phyloP scores from a whole-genome alignment of 2,113 vertebrate genomes.

The Platichthys flesus region DNA sequence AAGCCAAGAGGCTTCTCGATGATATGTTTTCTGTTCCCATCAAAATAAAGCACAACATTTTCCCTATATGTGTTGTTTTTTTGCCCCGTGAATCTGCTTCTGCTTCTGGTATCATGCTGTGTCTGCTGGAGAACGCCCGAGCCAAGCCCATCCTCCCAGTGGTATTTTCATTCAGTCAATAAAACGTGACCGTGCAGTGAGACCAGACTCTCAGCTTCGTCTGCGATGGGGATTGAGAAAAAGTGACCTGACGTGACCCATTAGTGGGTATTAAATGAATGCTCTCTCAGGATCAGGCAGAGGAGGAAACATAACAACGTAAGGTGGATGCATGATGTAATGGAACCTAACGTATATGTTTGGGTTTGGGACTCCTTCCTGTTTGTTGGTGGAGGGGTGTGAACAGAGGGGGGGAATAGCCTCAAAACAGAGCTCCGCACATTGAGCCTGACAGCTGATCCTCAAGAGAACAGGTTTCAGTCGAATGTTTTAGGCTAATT shows the following conservation, averaged over 20 bases:
- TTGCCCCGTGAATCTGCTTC: conserved; percentile 33
- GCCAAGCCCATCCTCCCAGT: conserved; percentile 49
- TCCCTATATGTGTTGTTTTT: conserved; percentile 1
- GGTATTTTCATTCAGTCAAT: conserved; percentile 65
- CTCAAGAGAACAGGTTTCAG: conserved; percentile 25
- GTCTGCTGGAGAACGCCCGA: conserved; percentile 2
- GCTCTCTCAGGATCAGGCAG: neutral
- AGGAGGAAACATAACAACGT: conserved; percentile 24
- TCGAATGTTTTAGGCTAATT: conserved; percentile 63
- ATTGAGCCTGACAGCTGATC: conserved; percentile 50
- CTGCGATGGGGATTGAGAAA: neutral
- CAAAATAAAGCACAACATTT: conserved; percentile 21
- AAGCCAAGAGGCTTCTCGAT: conserved; percentile 14
- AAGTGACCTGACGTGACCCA: neutral
- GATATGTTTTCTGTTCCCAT: conserved; percentile 43
- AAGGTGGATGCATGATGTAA: conserved; percentile 18
- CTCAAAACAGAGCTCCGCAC: conserved; percentile 28
- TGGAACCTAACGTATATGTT: conserved; percentile 19
- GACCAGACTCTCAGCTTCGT: conserved; percentile 29
- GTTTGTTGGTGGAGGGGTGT: neutral
- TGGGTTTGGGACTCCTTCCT: neutral
- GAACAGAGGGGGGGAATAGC: conserved; percentile 17
- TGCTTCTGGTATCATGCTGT: conserved; percentile 35
- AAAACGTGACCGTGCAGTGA: conserved; percentile 47
- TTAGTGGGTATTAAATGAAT: neutral